phyloP scores from a whole-genome alignment of 1,140 invertebrate genomes.

The Mycetomoellerius zeteki region DNA sequence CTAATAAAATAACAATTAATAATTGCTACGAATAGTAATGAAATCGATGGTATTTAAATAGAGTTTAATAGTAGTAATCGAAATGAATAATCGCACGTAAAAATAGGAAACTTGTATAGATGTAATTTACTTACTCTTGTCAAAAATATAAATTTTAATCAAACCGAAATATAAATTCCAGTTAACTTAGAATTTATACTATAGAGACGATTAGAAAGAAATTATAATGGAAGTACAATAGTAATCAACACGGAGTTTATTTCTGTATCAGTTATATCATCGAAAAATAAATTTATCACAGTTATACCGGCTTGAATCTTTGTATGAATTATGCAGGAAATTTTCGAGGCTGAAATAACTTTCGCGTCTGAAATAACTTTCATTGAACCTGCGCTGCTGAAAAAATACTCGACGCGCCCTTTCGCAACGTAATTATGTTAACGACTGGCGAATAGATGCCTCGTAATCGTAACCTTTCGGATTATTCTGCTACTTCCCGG shows the following conservation, averaged over 20 bases:
- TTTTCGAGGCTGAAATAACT: slow-evolving; percentile 48
- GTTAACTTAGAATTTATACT: neutral
- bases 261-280: neutral
- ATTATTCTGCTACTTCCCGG: neutral
- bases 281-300: slow-evolving; percentile 17
- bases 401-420: slow-evolving; percentile 30
- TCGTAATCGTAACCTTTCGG: slow-evolving; percentile 26
- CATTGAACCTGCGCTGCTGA: neutral
- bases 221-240: slow-evolving; percentile 4
- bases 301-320: neutral
- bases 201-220: neutral
- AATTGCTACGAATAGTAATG: neutral
- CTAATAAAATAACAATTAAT: slow-evolving; percentile 13
- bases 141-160: neutral
- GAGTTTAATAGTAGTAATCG: neutral
- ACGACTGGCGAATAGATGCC: neutral
- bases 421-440: slow-evolving; percentile 36
- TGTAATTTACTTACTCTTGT: neutral
- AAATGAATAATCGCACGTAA: neutral
- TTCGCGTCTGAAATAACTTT: slow-evolving; percentile 36
- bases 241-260: neutral
- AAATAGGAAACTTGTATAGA: neutral
- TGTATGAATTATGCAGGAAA: slow-evolving; percentile 43
- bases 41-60: neutral
- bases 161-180: neutral